A percentile compares a stretch with the other conserved stretches of the same genome.
Evolutionary conservation across 1,140 invertebrate species (phyloP).

Genomic region (Gryon sp.): DNA sequence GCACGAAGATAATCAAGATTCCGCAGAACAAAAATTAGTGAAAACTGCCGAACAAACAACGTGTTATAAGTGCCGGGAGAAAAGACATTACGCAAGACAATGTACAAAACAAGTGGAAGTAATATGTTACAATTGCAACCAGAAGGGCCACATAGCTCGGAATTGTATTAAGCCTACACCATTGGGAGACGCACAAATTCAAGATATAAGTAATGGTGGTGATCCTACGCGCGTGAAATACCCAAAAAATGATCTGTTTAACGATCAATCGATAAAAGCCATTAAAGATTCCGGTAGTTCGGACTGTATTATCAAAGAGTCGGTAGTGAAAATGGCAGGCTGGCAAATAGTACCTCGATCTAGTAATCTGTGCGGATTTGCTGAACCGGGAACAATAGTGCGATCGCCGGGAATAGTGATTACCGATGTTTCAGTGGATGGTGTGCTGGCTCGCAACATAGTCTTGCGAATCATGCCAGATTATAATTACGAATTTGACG

Average conservation of each 20-base stretch:
- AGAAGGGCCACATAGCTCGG: not conserved
- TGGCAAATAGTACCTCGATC: no score
- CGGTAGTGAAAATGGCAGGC: not conserved
- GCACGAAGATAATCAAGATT: no score
- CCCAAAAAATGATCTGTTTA: not conserved
- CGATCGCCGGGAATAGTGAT: not conserved
- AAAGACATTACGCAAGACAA: not conserved
- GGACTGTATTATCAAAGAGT: constrained; percentile 1
- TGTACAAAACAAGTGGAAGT: not conserved
- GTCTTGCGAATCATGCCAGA: constrained; percentile 6
- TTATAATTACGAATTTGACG: not conserved
- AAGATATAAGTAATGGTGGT: no score
- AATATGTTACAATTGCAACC: not conserved
- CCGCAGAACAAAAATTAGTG: no score
- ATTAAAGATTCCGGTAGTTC: constrained; percentile 8
- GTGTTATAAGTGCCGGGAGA: no score
- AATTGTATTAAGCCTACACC: not conserved
- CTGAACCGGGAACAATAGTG: not conserved
- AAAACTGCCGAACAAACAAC: no score
- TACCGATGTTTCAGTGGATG: not conserved
- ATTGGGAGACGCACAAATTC: no score
- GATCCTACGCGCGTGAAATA: not conserved
- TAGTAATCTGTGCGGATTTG: not conserved
- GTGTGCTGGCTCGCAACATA: not conserved
- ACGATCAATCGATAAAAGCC: not conserved